Evolutionary conservation across 2,888 invertebrate genomes (phyloP).

Genomic region (Ptycholaimellus sp.): DNA sequence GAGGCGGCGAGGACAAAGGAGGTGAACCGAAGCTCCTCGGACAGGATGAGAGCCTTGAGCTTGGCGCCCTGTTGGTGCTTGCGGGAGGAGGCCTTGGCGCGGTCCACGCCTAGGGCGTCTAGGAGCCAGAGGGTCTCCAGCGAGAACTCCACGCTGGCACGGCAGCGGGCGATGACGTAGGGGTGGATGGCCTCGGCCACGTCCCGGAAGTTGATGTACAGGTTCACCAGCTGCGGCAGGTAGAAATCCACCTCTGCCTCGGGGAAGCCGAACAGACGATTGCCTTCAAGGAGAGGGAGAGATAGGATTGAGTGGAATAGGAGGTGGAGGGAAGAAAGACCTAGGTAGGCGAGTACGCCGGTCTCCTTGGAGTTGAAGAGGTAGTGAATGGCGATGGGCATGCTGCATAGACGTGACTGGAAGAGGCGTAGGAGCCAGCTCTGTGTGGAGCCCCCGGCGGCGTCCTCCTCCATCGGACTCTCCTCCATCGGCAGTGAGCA

Average conservation of each 20-base stretch:
- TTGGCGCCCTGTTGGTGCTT: constrained; percentile 51
- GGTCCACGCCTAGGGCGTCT: constrained; percentile 67
- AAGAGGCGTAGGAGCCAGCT: constrained; percentile 56
- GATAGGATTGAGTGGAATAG: no score
- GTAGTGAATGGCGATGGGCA: constrained; percentile 93
- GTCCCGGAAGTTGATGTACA: constrained; percentile 94
- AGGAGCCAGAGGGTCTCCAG: constrained; percentile 82
- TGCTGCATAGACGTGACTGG: constrained; percentile 88
- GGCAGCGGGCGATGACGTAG: constrained; percentile 54
- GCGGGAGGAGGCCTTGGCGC: constrained; percentile 39
- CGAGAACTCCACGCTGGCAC: constrained; percentile 79
- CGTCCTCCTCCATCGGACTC: no score
- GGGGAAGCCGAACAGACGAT: constrained; percentile 82
- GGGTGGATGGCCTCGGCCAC: constrained; percentile 75
- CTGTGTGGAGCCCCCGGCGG: no score
- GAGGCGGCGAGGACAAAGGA: neutral
- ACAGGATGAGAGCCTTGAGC: constrained; percentile 46
- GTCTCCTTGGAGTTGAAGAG: constrained; percentile 92
- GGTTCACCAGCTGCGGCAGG: constrained; percentile 82
- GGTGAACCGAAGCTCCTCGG: constrained; percentile 38
- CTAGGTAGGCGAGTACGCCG: constrained; percentile 86
- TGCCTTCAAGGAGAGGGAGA: constrained; percentile 37
- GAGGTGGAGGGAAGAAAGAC: no score
- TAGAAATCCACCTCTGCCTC: constrained; percentile 83
- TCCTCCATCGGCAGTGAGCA: no score